Base-by-base conservation (phyloP, 2,113 vertebrate genomes). In the Stictonetta naevosa region DNA sequence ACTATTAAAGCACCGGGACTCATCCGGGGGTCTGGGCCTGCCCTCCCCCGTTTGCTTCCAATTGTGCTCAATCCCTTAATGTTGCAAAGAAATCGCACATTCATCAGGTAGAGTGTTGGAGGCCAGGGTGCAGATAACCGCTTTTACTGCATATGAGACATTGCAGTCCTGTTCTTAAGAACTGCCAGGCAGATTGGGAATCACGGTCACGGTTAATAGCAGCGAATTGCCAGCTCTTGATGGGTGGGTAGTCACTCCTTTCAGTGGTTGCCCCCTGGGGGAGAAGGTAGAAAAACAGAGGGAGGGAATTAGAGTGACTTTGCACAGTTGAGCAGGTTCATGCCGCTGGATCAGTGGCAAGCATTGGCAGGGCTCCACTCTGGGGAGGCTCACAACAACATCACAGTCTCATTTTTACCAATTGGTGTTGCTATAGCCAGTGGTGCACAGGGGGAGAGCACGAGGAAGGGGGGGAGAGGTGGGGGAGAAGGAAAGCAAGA, bases 271-370 rank as follows among this genome's bases (percentile, higher is more conserved):
- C 98, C 98, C 98, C 98, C 98, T 98, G 98, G 98, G 98, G 98
- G 98, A 98, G 98, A 98, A 98, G 98, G 98, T 98, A 98, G 98
- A 98, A 98, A 98, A 98, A 98, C 98, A 98, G 98, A 98, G 98
- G 98, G 98, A 98, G 98, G 98, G 98, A 98, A 98, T 98, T 98
- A 98, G 98, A 98, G 98, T 98, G 98, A 98, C 98, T 98, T 98
- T 98, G 98, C 98, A 98, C 98, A 98, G 98, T 93, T 97, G 98
- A 98, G 97, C 98, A 97, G 96, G 98, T 98, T 98, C 98, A 96
- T 98, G 98, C 98, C 97, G 97, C 97, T 97, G 98, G 98, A 98
- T 98, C 98, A 97, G 98, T 98, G 98, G 98, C 98, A 98, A 96
- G 97, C 97, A 97, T 94, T 98, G 98, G 98, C 98, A 98, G 98